A percentile compares a stretch with the other conserved stretches of the same genome.
These are phyloP conservation scores for Druceiella hillmani DNA, from an alignment of 2,888 invertebrate genomes.

Conservation along the genomic window DNA sequence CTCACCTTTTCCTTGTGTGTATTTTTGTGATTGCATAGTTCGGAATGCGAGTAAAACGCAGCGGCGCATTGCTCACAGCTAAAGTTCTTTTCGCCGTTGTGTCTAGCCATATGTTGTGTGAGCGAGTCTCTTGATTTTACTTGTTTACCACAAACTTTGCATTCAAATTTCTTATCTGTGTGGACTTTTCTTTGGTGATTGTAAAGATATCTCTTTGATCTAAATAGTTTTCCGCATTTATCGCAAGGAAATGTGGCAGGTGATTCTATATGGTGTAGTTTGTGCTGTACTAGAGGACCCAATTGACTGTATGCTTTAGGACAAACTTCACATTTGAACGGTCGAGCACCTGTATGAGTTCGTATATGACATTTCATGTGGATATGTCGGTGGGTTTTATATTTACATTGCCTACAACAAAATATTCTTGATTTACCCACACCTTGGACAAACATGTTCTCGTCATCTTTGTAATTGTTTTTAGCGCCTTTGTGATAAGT, in stretches of 20 bases:
- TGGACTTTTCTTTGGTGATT: not conserved
- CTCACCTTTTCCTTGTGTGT: not conserved
- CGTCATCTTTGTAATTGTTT: not conserved
- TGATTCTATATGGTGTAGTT: conserved; percentile 27
- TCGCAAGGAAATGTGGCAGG: not conserved
- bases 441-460: conserved; percentile 21
- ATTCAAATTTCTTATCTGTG: not conserved
- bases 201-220: conserved; percentile 1
- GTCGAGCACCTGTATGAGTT: conserved; percentile 35
- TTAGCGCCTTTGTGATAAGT: not conserved
- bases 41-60: conserved; percentile 2
- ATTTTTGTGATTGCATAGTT: conserved; percentile 2
- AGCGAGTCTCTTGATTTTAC: not conserved
- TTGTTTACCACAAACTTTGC: not conserved
- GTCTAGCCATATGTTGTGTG: conserved; percentile 3
- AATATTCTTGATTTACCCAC: conserved; percentile 30
- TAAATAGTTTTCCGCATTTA: not conserved
- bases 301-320: conserved; percentile 32
- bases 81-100: conserved; percentile 1
- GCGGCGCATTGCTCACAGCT: conserved; percentile 6
- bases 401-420: conserved; percentile 33
- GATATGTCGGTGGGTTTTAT: conserved; percentile 31
- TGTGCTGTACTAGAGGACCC: conserved; percentile 32
- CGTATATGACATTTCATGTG: conserved; percentile 32
- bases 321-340: conserved; percentile 34